Conservation (phyloP, 2,797 vertebrate genomes). For the Enteromius treurensis region DNA sequence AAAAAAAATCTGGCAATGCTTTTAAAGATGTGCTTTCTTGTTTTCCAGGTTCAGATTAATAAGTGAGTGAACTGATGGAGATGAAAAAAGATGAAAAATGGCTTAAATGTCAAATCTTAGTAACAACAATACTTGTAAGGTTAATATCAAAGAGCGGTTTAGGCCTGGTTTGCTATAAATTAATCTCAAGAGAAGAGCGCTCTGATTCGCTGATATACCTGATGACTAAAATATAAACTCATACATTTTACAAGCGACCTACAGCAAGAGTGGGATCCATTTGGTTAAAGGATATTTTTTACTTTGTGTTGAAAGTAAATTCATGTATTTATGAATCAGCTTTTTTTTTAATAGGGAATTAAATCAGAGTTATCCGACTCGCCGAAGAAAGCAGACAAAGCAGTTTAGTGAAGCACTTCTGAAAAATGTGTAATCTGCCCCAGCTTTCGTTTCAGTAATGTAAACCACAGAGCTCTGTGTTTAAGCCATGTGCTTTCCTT, state of each 20-base stretch:
- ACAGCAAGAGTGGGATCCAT: neutral
- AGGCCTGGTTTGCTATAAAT: slow-evolving; percentile 47
- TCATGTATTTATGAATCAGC: neutral
- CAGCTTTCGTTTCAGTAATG: slow-evolving; percentile 53
- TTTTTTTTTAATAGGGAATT: neutral
- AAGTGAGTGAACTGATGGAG: neutral
- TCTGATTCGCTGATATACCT: neutral
- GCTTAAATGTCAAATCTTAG: neutral
- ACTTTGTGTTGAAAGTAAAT: neutral
- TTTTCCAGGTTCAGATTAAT: neutral
- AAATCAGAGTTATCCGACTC: slow-evolving; percentile 11
- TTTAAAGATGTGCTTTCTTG: neutral
- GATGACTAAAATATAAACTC: neutral
- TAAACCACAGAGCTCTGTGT: slow-evolving; percentile 49
- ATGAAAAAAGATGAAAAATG: neutral
- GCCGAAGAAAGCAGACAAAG: slow-evolving; percentile 49
- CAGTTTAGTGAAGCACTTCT: slow-evolving; percentile 53
- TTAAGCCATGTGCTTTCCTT: slow-evolving; percentile 46
- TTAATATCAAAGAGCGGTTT: slow-evolving; percentile 45
- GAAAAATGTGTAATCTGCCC: slow-evolving; percentile 59
- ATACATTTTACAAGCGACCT: neutral
- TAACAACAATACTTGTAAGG: neutral
- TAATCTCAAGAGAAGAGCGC: slow-evolving; percentile 12
- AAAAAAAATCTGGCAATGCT: neutral
- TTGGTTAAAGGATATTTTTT: neutral